A percentile compares a stretch with the other conserved stretches of the same genome.
phyloP scores from a whole-genome alignment of 2,113 vertebrate species.

The Eubucco bourcierii region DNA sequence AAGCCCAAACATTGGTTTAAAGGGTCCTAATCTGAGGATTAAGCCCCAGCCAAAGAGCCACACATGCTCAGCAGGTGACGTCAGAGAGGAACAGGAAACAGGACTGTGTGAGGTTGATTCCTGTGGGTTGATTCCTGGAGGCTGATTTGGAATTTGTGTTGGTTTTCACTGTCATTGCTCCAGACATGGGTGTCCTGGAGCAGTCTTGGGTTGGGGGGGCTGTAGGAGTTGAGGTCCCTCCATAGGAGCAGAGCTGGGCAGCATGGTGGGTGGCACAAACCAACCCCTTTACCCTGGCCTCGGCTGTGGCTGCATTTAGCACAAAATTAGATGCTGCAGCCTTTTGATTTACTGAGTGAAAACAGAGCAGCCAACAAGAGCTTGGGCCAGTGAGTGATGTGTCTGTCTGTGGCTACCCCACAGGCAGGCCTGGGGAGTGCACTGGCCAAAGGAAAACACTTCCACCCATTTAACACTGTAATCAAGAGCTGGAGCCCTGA shows the following conservation, averaged over 20 bases:
- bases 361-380: background rate
- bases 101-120: background rate
- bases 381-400: background rate
- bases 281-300: background rate
- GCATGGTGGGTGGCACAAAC: background rate
- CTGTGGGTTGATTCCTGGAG: background rate
- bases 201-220: rapidly evolving
- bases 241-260: background rate
- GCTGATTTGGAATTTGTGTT: background rate
- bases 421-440: background rate
- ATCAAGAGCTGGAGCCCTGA: background rate
- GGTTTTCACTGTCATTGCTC: background rate
- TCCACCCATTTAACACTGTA: background rate
- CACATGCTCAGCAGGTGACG: background rate
- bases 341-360: background rate
- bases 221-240: background rate
- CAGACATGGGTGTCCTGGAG: rapidly evolving
- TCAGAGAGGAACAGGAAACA: background rate
- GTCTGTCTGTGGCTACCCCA: background rate
- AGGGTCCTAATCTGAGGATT: background rate
- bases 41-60: background rate
- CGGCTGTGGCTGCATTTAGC: background rate
- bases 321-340: background rate
- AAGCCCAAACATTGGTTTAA: background rate
- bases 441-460: background rate